phyloP scores from a whole-genome alignment of 1,140 invertebrate genomes.

The Branchinecta lindahli region DNA sequence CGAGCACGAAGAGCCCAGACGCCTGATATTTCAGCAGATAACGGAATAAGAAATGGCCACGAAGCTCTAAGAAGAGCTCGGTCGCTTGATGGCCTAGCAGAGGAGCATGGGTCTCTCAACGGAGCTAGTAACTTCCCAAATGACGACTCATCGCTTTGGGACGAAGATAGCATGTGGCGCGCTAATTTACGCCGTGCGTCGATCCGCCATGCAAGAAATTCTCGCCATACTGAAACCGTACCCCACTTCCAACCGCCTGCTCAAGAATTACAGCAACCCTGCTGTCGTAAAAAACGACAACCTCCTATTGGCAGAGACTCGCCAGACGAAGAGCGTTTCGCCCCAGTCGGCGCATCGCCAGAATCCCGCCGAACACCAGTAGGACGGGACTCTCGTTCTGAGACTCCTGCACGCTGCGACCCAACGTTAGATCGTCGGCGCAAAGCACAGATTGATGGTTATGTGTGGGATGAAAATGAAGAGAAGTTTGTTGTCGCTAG shows the following conservation, averaged over 20 bases:
- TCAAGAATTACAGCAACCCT: not conserved
- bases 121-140: constrained; percentile 27
- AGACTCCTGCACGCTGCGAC: constrained; percentile 25
- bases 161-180: constrained; percentile 61
- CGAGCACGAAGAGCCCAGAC: not conserved
- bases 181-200: constrained; percentile 59
- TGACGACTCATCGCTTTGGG: constrained; percentile 49
- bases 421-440: constrained; percentile 26
- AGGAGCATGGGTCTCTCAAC: constrained; percentile 34
- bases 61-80: constrained; percentile 31
- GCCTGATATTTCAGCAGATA: not conserved
- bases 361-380: constrained; percentile 25
- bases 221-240: not conserved
- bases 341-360: constrained; percentile 12
- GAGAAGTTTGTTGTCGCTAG: constrained; percentile 39
- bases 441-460: constrained; percentile 30
- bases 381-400: constrained; percentile 28
- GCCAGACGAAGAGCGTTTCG: not conserved
- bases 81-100: constrained; percentile 46
- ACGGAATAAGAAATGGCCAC: not conserved
- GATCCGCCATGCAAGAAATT: constrained; percentile 48
- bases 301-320: not conserved
- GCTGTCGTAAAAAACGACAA: not conserved
- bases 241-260: not conserved
- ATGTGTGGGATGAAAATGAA: constrained; percentile 35